Conservation (phyloP, 2,888 invertebrate species). For the Megamerina dolium region DNA sequence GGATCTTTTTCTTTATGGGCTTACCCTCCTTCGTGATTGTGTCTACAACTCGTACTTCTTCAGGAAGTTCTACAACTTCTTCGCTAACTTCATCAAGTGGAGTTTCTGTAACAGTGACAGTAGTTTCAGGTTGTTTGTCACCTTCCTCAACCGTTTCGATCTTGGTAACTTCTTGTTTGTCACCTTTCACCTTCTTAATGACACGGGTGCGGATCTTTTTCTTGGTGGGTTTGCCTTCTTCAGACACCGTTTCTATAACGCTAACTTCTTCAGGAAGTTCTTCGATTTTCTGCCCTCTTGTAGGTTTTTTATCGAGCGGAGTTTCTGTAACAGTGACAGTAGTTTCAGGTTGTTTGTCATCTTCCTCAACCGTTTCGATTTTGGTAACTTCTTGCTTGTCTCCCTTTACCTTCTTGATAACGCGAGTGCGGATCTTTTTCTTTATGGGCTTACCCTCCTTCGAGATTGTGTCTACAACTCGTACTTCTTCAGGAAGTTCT, state of each 20-base stretch:
- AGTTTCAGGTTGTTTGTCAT: constrained; percentile 24
- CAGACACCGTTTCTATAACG: constrained; percentile 15
- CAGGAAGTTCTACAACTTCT: constrained; percentile 12
- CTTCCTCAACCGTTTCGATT: constrained; percentile 27
- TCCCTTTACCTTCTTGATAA: constrained; percentile 27
- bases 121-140: constrained; percentile 18
- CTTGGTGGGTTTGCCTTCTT: constrained; percentile 18
- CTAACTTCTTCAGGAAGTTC: constrained; percentile 16
- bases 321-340: constrained; percentile 23
- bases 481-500: constrained; percentile 20
- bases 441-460: constrained; percentile 32
- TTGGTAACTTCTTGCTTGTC: constrained; percentile 27
- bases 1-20: constrained; percentile 24
- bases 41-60: constrained; percentile 30
- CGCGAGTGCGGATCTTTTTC: constrained; percentile 25
- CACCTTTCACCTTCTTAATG: constrained; percentile 16
- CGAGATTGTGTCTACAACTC: constrained; percentile 34
- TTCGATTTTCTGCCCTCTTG: constrained; percentile 9
- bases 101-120: constrained; percentile 16
- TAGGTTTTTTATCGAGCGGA: constrained; percentile 13
- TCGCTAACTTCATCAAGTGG: constrained; percentile 13
- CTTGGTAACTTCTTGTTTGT: constrained; percentile 19
- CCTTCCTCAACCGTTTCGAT: constrained; percentile 21
- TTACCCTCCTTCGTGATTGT: constrained; percentile 36
- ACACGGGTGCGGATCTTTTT: constrained; percentile 16